Base-by-base conservation (phyloP, 2,888 invertebrate genomes). In the Carterocephalus palaemon region DNA sequence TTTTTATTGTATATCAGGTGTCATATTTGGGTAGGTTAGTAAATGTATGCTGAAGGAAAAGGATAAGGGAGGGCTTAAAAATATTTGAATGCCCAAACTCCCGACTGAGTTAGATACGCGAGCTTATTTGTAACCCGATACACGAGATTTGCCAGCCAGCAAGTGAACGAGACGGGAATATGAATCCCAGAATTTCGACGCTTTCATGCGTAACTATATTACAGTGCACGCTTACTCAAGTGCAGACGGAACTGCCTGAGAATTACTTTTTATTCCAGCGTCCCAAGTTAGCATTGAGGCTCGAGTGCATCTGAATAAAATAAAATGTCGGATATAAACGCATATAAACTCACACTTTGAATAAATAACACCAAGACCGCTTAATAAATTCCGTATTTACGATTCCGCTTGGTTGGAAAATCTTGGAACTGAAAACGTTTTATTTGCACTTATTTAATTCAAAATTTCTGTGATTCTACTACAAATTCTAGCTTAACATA, bases 11-110 rank as follows among this genome's bases (percentile, higher is more conserved):
- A n/a, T n/a, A n/a, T n/a, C n/a, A n/a, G n/a, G n/a, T n/a, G n/a
- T n/a, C n/a, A n/a, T n/a, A n/a, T n/a, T n/a, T n/a, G n/a, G n/a
- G n/a, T n/a, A n/a, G n/a, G n/a, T n/a, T n/a, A n/a, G n/a, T n/a
- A n/a, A n/a, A n/a, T n/a, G 51, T 51, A 48, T 48, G 42, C 48
- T 56, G 52, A 55, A 55, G 53, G 42, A 6, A n/a, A 46, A 46
- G 52, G 59, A 59, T 64, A 60, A 59, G 38, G 58, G 49, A 55
- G 47, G 58, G 57, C 59, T 66, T 64, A 64, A 59, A 54, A 52
- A 46, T 58, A 59, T 61, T 64, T 61, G 56, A 52, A 53, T 49
- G 45, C 56, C 54, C 53, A 56, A 39, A 54, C 57, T 50, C 40
- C 50, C 17, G 53, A 62, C 56, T 56, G 56, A 56, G 58, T 55